phyloP scores from a whole-genome alignment of 2,113 vertebrate species.

The Rhipidura dahli region DNA sequence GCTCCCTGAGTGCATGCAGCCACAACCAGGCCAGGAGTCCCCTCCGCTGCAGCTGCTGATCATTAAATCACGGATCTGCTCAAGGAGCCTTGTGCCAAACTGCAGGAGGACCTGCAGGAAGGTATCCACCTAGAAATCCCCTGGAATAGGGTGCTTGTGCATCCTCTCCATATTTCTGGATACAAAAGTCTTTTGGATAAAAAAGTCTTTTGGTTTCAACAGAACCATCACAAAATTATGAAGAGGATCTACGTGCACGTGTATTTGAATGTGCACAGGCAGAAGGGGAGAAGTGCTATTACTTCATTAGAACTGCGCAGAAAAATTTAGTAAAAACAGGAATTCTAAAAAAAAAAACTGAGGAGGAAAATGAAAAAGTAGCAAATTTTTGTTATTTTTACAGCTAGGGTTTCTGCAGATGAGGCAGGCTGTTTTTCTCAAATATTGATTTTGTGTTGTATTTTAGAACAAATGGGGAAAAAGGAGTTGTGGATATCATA shows the following conservation, averaged over 20 bases:
- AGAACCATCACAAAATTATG: background rate
- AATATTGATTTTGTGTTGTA: background rate
- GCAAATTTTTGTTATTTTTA: background rate
- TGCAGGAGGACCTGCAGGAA: background rate
- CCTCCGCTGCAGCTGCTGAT: slow-evolving; percentile 54
- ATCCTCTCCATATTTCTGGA: background rate
- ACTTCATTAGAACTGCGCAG: background rate
- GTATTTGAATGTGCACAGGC: background rate
- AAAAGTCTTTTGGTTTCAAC: background rate
- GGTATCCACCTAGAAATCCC: background rate
- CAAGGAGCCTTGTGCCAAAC: background rate
- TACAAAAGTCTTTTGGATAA: background rate
- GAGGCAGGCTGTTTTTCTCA: background rate
- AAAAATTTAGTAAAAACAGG: background rate
- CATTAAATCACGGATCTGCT: slow-evolving; percentile 69
- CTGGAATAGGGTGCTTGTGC: background rate
- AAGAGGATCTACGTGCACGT: background rate
- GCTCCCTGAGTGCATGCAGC: slow-evolving; percentile 25
- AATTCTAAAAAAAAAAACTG: background rate
- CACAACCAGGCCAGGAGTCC: slow-evolving; percentile 55
- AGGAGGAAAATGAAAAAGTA: background rate
- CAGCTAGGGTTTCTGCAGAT: background rate
- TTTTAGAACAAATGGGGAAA: background rate
- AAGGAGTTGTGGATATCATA: background rate
- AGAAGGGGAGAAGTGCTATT: background rate